Conservation (phyloP, 2,888 invertebrate genomes). For the Zygogramma bicolorata region DNA sequence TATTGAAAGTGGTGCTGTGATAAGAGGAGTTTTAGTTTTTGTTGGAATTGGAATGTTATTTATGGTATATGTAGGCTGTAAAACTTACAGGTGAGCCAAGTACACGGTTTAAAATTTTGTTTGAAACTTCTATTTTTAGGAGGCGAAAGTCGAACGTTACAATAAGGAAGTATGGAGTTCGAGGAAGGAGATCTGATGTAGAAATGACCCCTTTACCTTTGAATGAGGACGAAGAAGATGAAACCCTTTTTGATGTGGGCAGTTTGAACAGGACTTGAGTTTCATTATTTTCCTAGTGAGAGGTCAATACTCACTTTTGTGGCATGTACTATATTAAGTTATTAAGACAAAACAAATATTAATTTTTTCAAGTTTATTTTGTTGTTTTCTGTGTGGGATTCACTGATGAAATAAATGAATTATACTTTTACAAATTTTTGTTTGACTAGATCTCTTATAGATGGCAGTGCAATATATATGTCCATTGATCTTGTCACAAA, state of each 20-base stretch:
- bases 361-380: not conserved
- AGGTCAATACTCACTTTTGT: conserved; percentile 53
- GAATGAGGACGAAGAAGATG: conserved; percentile 64
- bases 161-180: conserved; percentile 64
- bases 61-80: conserved; percentile 53
- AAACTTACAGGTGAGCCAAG: conserved; percentile 54
- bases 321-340: not conserved
- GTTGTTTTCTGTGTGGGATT: not conserved
- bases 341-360: not conserved
- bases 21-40: conserved; percentile 53
- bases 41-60: conserved; percentile 52
- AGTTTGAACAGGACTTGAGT: conserved; percentile 37
- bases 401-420: not conserved
- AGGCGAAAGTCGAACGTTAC: conserved; percentile 49
- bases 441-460: not conserved
- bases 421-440: not conserved
- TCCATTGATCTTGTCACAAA: no score
- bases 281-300: conserved; percentile 88
- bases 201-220: conserved; percentile 66
- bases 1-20: conserved; percentile 52
- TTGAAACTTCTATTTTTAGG: conserved; percentile 23
- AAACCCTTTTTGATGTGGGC: conserved; percentile 63
- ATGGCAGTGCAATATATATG: not conserved
- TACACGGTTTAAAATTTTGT: not conserved
- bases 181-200: conserved; percentile 62